These are phyloP conservation scores for Lydus trimaculatus DNA, from an alignment of 2,888 invertebrate species.

Conservation along the genomic window DNA sequence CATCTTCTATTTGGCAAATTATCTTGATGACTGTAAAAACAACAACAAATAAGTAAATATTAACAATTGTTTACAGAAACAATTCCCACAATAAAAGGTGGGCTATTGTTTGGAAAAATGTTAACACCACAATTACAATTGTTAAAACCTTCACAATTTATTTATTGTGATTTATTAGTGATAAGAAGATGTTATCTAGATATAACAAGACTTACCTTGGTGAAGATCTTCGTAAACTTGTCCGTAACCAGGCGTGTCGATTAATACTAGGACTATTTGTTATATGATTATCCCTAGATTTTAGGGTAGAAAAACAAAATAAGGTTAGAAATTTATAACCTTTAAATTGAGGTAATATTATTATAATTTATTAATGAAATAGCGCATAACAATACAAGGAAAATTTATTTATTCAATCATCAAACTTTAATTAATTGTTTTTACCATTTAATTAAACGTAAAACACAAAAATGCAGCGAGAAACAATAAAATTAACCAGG, in stretches of 20 bases:
- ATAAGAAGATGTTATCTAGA: too few species aligned
- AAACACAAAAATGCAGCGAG: neutral
- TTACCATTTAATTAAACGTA: neutral
- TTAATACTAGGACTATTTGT: slow-evolving; percentile 72
- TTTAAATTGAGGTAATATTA: neutral
- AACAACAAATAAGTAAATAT: slow-evolving; percentile 32
- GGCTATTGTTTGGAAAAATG: neutral
- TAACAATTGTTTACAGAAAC: neutral
- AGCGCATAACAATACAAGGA: neutral
- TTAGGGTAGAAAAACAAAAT: slow-evolving; percentile 21
- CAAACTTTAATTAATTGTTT: neutral
- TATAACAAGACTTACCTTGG: slow-evolving; percentile 72
- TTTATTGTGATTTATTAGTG: too few species aligned
- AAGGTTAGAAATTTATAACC: neutral
- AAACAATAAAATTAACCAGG: neutral
- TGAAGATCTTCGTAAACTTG: slow-evolving; percentile 81
- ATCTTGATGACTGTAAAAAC: slow-evolving; percentile 64
- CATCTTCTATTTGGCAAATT: slow-evolving; percentile 68
- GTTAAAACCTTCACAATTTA: neutral
- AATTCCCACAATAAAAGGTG: neutral
- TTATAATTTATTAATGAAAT: neutral
- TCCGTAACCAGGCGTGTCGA: slow-evolving; percentile 85
- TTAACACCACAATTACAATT: neutral
- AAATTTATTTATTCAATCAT: neutral
- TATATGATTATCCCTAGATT: slow-evolving; percentile 65